Conservation (phyloP, 2,888 invertebrate species). For the Physocephala rufipes region DNA sequence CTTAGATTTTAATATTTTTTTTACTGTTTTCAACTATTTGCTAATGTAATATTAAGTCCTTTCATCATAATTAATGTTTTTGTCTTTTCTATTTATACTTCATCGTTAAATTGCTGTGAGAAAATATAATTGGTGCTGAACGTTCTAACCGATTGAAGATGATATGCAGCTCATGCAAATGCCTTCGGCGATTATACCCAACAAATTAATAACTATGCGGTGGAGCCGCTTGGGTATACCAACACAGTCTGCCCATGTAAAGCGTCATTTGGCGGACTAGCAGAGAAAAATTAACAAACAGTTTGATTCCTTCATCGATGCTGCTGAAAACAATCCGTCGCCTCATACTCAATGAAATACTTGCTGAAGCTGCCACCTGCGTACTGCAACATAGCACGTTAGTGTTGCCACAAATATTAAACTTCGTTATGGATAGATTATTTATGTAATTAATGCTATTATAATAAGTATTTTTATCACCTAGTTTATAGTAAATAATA, state of each 20-base stretch:
- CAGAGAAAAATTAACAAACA: background rate
- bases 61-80: conserved; percentile 36
- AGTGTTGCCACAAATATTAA: background rate
- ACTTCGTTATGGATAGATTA: conserved; percentile 8
- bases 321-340: background rate
- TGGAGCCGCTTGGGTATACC: background rate
- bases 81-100: conserved; percentile 37
- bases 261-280: background rate
- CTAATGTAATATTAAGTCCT: conserved; percentile 5
- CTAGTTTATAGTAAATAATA: background rate
- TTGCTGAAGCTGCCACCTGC: background rate
- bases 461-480: conserved; percentile 10
- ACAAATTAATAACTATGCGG: background rate
- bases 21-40: conserved; percentile 6
- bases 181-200: background rate
- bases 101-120: conserved; percentile 22
- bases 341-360: background rate
- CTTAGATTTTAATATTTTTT: conserved; percentile 18
- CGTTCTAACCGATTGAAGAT: background rate
- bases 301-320: background rate
- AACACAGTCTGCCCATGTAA: background rate
- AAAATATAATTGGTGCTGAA: conserved; percentile 14
- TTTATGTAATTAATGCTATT: conserved; percentile 3
- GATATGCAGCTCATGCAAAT: background rate
- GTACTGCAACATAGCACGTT: background rate